Base-by-base conservation (phyloP, 2,888 invertebrate species). In the Ornithoptera alexandrae region DNA sequence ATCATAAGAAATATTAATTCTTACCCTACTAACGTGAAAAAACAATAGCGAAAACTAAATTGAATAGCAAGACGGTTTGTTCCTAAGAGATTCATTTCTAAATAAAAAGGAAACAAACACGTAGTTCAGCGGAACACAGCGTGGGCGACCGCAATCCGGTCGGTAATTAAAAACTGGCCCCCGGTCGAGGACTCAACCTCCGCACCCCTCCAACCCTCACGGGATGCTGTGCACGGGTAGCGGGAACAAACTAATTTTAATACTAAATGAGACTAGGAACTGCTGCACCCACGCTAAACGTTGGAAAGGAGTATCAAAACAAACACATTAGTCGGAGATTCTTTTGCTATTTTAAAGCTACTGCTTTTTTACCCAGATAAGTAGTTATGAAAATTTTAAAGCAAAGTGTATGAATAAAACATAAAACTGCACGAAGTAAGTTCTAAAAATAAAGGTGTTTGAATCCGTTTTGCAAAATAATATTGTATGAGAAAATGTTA, bases 161-260 rank as follows among this genome's bases (percentile, higher is more conserved):
- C 75, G 73, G 79, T 87, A 85, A 88, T 87, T 87, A 88, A 87
- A 86, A 86, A 81, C 81, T 82, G 74, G 77, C 77, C 79, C 17
- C 30, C 39, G 46, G 57, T n/a, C 57, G 50, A 36, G 22, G 56
- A 58, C 12, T 46, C 58, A 42, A 4, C 15, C 12, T 3, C 15
- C 15, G 4, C 46, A 4, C 46, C 0, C 46, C 15, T n/a, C 46
- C 12, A 12, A 4, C 46, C 15, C 46, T 3, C 46, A 15, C 50
- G 58, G 65, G 62, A 69, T n/a, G 22, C 22, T 20, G 8, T 3
- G 46, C 18, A 15, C 12, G 36, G 36, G 53, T 17, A 6, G 50
- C 63, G 62, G 56, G 42, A 70, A 62, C 53, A 60, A 70, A 67
- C 70, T 70, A 70, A 70, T 70, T 67, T 70, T 70, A 70, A 70